A percentile compares a stretch with the other conserved stretches of the same genome.
Evolutionary conservation across 2,113 vertebrate genomes (phyloP).

Genomic region (Ia io): DNA sequence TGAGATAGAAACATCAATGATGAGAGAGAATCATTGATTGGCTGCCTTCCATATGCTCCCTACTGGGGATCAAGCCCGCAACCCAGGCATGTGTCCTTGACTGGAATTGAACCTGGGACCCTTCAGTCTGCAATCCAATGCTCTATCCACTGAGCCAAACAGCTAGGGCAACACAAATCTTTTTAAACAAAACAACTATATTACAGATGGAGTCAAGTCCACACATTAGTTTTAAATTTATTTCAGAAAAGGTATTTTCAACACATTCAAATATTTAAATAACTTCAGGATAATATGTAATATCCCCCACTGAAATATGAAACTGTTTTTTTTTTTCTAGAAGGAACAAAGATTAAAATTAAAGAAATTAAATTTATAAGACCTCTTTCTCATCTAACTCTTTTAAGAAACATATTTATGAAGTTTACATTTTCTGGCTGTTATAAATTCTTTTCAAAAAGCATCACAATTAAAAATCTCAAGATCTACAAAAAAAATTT

Average conservation of each 20-base stretch:
- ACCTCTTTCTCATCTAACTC: background rate
- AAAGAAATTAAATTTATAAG: conserved; percentile 26
- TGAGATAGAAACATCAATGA: too few relatives aligned
- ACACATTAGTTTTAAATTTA: conserved; percentile 23
- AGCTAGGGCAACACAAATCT: background rate
- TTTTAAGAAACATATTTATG: conserved; percentile 16
- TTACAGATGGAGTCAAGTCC: conserved; percentile 5
- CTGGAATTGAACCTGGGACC: too few relatives aligned
- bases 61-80: too few relatives aligned
- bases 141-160: too few relatives aligned
- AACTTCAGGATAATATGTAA: background rate
- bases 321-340: background rate
- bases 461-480: conserved; percentile 16
- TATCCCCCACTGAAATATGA: background rate
- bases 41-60: too few relatives aligned
- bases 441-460: conserved; percentile 19
- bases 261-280: background rate
- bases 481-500: background rate
- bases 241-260: conserved; percentile 34
- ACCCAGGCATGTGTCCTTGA: too few relatives aligned
- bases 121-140: too few relatives aligned
- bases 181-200: background rate
- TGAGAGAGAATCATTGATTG: too few relatives aligned
- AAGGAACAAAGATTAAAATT: background rate
- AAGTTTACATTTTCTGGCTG: background rate